A percentile compares a stretch with the other conserved stretches of the same genome.
Evolutionary conservation across 2,113 vertebrate species (phyloP).

Genomic region (Todiramphus saurophagus): DNA sequence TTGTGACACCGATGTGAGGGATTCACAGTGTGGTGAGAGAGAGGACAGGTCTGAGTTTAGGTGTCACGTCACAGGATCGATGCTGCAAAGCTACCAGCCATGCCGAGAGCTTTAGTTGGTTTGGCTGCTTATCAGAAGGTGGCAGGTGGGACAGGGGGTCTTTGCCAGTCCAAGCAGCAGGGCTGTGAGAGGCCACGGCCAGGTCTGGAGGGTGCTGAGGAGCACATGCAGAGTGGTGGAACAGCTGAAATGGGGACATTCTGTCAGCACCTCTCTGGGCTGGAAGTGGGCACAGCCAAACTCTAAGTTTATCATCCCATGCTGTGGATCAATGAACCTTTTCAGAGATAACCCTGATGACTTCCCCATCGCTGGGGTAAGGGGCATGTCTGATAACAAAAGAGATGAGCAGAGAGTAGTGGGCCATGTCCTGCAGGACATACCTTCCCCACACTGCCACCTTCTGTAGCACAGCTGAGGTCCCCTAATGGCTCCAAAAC

Average conservation of each 20-base stretch:
- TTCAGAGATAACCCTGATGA: background rate
- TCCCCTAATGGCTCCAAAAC: background rate
- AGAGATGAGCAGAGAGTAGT: rapidly evolving
- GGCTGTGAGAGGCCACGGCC: rapidly evolving
- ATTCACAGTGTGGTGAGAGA: background rate
- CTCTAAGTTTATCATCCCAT: background rate
- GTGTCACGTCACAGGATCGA: rapidly evolving
- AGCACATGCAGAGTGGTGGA: background rate
- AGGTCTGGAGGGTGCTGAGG: background rate
- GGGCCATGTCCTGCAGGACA: background rate
- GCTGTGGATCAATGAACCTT: background rate
- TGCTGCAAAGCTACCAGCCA: background rate
- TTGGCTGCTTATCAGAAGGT: background rate
- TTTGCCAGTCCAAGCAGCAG: rapidly evolving
- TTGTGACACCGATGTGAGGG: rapidly evolving
- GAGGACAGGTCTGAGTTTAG: rapidly evolving
- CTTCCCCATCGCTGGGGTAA: background rate
- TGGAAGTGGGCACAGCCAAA: background rate
- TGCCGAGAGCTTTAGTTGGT: background rate
- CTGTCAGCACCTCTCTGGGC: rapidly evolving
- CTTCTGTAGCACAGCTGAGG: background rate
- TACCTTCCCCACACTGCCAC: background rate
- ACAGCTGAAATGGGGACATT: background rate
- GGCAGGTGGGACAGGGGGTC: background rate
- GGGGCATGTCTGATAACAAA: rapidly evolving